Evolutionary conservation across 2,113 vertebrate species (phyloP), one percentile per base, ranked within the genome.

Genomic region (Perca schrenkii): DNA sequence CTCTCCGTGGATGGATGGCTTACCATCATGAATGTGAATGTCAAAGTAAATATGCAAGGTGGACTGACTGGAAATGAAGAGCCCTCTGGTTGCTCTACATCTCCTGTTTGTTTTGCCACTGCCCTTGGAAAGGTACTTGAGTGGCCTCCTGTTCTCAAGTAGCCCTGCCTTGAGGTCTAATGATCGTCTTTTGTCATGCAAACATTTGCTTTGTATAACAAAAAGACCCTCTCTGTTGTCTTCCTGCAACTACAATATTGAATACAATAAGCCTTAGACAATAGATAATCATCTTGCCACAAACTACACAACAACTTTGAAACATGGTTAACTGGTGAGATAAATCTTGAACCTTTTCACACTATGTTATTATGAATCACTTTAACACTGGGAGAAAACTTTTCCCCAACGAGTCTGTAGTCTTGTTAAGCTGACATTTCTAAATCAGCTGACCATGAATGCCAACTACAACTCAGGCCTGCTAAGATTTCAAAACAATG

Each of bases 161-260:
- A 73, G 47, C 76, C 60, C 68, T 77, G 68, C 69, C 80, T 76
- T 62, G 54, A 68, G 0, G 16, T 68, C 66, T 84, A 91, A 91
- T 84, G 90, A 91, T 93, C 86, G 80, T 80, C 90, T 90, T 92
- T 94, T 91, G 77, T 92, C 83, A 93, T 86, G 87, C 85, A 91
- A 91, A 93, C 84, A 69, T 88, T 90, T 85, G 76, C 75, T 83
- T 82, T 65, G 77, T 82, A 73, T 43, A 72, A 87, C 81, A 87
- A 89, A 87, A 73, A 71, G 0, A 46, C 53, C 43, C 77, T 64
- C 53, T 77, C 54, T 58, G 69, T 43, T 80, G 50, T 77, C 62
- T 49, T 66, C 34, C 52, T 75, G 69, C 69, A 10, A 13, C 36
- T 40, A 3, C 40, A 70, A 83, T 75, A 72, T 78, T 76, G 40